These are phyloP conservation scores for Mandrillus leucophaeus DNA, from an alignment of 2,113 vertebrate species.

Conservation along the genomic window DNA sequence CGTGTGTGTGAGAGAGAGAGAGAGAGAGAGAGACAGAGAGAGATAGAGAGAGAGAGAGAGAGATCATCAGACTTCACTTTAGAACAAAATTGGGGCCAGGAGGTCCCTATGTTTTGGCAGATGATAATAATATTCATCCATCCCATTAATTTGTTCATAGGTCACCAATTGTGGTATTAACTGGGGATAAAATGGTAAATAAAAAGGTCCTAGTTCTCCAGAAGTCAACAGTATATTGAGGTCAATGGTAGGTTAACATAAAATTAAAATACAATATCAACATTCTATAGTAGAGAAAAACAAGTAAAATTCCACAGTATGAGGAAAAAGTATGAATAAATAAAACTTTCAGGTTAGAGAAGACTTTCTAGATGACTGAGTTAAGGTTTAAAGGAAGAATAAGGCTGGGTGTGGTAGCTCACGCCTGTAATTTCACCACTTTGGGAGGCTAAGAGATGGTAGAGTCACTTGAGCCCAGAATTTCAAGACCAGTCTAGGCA, in stretches of 20 bases:
- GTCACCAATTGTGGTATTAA: neutral
- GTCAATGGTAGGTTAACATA: neutral
- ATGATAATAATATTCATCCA: neutral
- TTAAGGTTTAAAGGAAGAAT: neutral
- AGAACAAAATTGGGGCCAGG: neutral
- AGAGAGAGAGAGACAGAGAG: fast-evolving
- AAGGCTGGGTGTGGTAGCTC: too few species aligned
- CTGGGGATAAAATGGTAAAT: neutral
- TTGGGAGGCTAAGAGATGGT: too few species aligned
- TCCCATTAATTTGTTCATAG: neutral
- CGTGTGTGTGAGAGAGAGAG: neutral
- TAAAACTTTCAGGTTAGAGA: neutral
- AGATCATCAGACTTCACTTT: neutral
- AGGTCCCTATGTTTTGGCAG: neutral
- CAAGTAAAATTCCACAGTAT: neutral
- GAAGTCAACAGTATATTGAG: neutral
- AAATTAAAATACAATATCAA: neutral
- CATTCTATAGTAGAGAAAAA: neutral
- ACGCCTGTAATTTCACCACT: too few species aligned
- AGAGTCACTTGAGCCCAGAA: too few species aligned
- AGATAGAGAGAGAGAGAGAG: too few species aligned
- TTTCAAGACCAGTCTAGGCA: too few species aligned
- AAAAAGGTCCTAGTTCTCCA: neutral
- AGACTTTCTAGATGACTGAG: neutral
- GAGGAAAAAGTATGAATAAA: neutral